Evolutionary conservation across 2,888 invertebrate species (phyloP), one percentile per base, ranked within the genome.

Genomic region (Cotesia congregata): DNA sequence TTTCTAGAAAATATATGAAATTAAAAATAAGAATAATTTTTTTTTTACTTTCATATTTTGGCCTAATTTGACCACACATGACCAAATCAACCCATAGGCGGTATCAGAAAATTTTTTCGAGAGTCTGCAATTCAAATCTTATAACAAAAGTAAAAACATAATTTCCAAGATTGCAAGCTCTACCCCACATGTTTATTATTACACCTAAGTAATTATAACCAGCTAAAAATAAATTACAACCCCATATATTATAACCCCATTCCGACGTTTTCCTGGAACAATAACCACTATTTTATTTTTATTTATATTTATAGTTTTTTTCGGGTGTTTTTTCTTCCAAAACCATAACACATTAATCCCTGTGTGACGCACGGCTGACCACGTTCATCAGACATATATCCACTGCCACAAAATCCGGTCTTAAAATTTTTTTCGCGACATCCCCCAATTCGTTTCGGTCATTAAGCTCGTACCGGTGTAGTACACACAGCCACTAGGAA

Each of bases 401-500:
- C 69, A 41, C 67, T 67, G 61, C 75, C 74, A 71, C 67, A 72
- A 75, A 76, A 75, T 75, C 75, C 77, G 72, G 73, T 80, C 69
- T 62, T 73, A 39, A 68, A 77, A 77, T 74, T 77, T 80, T 30
- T 80, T 77, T 78, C 79, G 70, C 75, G 77, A 80, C 74, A 78
- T 80, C 71, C 70, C 68, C 78, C 81, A 81, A 80, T 82, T 82
- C 79, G 81, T 81, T 80, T 80, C 77, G 81, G 81, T 79, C 82
- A 82, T 82, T 82, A 81, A 73, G 72, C 74, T 71, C 75, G 68
- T 70, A 61, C 60, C 69, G 62, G 17, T 41, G 74, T 70, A 67
- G 76, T 61, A 67, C 61, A 72, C 50, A 50, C 50, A 50, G 50
- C 50, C 50, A 50, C 50, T 12, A 50, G 7, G 50, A 50, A 12